These are phyloP conservation scores for Heliconius hewitsoni DNA, from an alignment of 1,140 invertebrate genomes.

Conservation along the genomic window DNA sequence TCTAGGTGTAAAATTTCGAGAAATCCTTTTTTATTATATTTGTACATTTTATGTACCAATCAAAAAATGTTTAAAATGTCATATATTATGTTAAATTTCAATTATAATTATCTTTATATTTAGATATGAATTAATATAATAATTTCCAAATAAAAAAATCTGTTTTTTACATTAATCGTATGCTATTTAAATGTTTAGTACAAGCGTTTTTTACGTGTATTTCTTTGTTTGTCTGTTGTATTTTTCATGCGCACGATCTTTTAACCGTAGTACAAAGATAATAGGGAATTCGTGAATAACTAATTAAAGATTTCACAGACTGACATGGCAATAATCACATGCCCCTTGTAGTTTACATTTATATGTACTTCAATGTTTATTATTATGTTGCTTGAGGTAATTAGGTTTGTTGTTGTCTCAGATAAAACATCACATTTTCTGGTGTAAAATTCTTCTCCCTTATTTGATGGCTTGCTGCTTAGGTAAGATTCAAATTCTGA, in stretches of 20 bases:
- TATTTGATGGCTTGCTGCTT: neutral
- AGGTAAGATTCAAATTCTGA: neutral
- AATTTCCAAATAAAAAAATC: too few species aligned
- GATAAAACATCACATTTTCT: neutral
- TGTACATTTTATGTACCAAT: too few species aligned
- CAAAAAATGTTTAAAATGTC: too few species aligned
- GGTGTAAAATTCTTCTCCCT: neutral
- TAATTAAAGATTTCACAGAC: constrained; percentile 49
- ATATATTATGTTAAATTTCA: too few species aligned
- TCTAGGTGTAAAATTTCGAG: too few species aligned
- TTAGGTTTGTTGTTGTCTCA: neutral
- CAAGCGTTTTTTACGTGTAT: constrained; percentile 11
- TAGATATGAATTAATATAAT: too few species aligned
- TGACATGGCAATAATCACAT: constrained; percentile 35
- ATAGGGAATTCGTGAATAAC: constrained; percentile 60
- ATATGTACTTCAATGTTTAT: neutral
- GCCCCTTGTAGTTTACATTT: constrained; percentile 27
- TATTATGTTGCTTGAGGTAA: neutral
- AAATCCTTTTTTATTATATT: too few species aligned
- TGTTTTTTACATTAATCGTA: too few species aligned
- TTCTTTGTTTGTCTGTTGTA: constrained; percentile 53
- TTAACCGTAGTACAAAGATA: constrained; percentile 36
- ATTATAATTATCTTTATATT: too few species aligned
- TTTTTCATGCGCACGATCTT: constrained; percentile 45
- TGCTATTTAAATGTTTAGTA: too few species aligned